phyloP scores from a whole-genome alignment of 2,888 invertebrate species.

The Magallana nippona region DNA sequence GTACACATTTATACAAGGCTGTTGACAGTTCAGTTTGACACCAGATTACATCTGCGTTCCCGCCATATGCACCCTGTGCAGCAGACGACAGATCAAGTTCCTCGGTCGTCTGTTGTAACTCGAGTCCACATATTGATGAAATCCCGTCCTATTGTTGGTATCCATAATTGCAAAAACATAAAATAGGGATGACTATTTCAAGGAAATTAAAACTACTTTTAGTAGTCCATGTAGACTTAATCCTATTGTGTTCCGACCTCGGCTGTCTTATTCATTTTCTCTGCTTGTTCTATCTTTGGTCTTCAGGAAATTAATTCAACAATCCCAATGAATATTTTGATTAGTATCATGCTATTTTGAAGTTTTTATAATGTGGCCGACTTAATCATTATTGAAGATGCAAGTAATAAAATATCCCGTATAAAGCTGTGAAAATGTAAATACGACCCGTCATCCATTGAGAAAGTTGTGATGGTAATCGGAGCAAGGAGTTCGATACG shows the following conservation, averaged over 20 bases:
- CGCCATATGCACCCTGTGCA: not conserved
- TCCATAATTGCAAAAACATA: too few species aligned
- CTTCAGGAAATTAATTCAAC: too few species aligned
- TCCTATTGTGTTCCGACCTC: too few species aligned
- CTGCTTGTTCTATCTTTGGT: too few species aligned
- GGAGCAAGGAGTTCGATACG: not conserved
- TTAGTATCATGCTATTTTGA: too few species aligned
- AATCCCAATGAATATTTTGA: too few species aligned
- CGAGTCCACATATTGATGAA: not conserved
- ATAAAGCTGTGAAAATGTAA: not conserved
- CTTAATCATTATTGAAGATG: not conserved
- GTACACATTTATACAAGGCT: slow-evolving; percentile 10
- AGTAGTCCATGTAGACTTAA: too few species aligned
- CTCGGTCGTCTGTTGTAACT: not conserved
- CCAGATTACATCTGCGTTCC: slow-evolving; percentile 6
- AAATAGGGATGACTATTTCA: too few species aligned
- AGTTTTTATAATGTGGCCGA: too few species aligned
- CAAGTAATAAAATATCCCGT: not conserved
- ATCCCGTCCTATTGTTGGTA: too few species aligned
- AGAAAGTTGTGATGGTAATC: slow-evolving; percentile 2
- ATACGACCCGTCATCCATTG: not conserved
- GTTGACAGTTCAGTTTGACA: not conserved
- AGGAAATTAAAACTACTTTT: too few species aligned
- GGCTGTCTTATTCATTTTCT: too few species aligned
- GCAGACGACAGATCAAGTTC: slow-evolving; percentile 4